Evolutionary conservation across 2,113 vertebrate species (phyloP).

Genomic region (Lipotes vexillifer): DNA sequence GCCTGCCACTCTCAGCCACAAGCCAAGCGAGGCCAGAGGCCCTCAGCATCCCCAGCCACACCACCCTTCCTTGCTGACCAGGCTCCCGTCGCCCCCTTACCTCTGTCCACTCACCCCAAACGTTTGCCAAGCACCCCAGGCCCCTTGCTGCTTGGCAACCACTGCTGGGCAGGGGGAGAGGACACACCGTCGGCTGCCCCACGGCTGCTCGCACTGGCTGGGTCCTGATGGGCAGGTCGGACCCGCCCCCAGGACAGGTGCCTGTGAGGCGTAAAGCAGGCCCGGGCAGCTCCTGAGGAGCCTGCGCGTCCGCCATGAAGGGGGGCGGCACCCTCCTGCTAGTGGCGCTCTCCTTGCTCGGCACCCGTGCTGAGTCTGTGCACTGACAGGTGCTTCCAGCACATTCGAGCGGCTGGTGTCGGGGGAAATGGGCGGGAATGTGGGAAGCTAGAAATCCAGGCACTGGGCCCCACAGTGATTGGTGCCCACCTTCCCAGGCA

Average conservation of each 20-base stretch:
- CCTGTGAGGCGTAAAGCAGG: background rate
- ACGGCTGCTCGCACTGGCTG: background rate
- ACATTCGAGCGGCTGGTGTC: accelerated
- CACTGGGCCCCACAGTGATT: background rate
- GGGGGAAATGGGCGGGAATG: accelerated
- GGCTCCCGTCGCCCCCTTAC: background rate
- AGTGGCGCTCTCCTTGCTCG: background rate
- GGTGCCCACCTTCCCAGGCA: background rate
- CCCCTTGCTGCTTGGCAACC: background rate
- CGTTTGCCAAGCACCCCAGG: background rate
- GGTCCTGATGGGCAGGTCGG: background rate
- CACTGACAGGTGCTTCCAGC: background rate
- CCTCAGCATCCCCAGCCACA: accelerated
- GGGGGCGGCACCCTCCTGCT: background rate
- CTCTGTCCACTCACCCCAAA: background rate
- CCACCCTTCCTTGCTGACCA: background rate
- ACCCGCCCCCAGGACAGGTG: background rate
- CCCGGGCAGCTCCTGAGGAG: background rate
- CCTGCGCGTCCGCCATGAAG: background rate
- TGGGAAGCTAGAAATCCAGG: background rate
- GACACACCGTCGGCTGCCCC: background rate
- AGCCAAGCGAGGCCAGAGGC: background rate
- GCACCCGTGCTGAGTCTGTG: conserved; percentile 37
- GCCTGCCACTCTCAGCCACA: background rate
- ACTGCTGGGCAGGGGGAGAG: background rate